A percentile compares a stretch with the other conserved stretches of the same genome.
Conservation (phyloP, 2,113 vertebrate species). For the Gadus chalcogrammus region DNA sequence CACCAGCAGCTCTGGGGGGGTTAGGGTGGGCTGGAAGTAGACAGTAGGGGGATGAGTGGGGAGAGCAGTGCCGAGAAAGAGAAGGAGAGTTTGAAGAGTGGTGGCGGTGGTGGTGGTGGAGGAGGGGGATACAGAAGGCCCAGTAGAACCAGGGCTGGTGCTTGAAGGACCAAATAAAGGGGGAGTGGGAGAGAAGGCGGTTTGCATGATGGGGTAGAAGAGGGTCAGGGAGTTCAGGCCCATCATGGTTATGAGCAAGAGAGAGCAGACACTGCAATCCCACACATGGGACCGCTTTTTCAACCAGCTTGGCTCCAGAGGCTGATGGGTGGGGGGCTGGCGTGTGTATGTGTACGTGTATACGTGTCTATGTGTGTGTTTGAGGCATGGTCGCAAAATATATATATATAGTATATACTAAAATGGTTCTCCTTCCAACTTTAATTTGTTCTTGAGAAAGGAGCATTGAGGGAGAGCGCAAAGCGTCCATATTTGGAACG, state of each 20-base stretch:
- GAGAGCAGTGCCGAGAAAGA: constrained; percentile 3
- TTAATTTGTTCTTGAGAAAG: constrained; percentile 47
- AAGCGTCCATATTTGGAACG: too few species aligned
- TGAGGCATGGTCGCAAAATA: too few species aligned
- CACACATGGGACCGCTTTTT: constrained; percentile 34
- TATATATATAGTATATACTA: too few species aligned
- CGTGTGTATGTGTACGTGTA: constrained; percentile 42
- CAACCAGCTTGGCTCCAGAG: constrained; percentile 19
- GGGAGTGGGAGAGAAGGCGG: constrained; percentile 7
- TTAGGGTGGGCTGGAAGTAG: too few species aligned
- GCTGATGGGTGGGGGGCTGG: constrained; percentile 28
- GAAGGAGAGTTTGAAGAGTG: neutral
- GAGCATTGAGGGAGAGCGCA: constrained; percentile 24
- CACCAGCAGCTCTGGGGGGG: neutral
- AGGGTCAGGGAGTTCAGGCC: constrained; percentile 37
- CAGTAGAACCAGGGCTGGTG: constrained; percentile 1
- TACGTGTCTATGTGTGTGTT: too few species aligned
- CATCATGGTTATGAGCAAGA: constrained; percentile 31
- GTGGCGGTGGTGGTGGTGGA: constrained; percentile 7
- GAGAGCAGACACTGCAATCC: constrained; percentile 25
- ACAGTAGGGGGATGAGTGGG: too few species aligned
- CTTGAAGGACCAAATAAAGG: constrained; percentile 10
- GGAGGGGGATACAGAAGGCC: constrained; percentile 17
- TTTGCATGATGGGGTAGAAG: too few species aligned
- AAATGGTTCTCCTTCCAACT: constrained; percentile 26